Evolutionary conservation across 2,113 vertebrate genomes (phyloP).

Genomic region (Notechis scutatus): DNA sequence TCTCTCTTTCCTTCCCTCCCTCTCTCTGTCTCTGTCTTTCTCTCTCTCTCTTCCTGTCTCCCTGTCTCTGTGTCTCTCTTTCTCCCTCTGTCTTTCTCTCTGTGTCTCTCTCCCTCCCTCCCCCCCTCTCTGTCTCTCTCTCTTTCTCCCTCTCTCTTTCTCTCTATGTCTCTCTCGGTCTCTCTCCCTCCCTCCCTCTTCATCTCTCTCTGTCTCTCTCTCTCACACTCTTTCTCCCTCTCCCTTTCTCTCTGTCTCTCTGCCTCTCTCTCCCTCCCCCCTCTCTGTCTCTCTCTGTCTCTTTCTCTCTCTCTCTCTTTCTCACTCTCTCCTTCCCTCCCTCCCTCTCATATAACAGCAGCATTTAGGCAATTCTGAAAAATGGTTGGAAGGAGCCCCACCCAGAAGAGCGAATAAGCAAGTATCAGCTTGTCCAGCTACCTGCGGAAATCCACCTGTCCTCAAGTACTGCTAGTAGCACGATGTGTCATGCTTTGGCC

Average conservation of each 20-base stretch:
- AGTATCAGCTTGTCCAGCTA: not conserved
- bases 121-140: fast-evolving
- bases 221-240: too few relatives aligned
- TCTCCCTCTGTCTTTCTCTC: too few relatives aligned
- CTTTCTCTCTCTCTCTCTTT: not conserved
- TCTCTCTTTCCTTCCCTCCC: too few relatives aligned
- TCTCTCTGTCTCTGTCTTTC: too few relatives aligned
- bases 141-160: too few relatives aligned
- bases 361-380: not conserved
- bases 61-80: too few relatives aligned
- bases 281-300: not conserved
- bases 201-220: too few relatives aligned
- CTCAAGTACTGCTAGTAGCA: not conserved
- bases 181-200: too few relatives aligned
- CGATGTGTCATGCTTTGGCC: not conserved
- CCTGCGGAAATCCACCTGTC: constrained; percentile 12
- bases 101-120: fast-evolving
- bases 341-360: not conserved
- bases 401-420: not conserved
- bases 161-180: too few relatives aligned
- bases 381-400: not conserved
- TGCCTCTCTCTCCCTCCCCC: fast-evolving
- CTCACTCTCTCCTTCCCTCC: too few relatives aligned
- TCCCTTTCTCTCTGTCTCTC: too few relatives aligned
- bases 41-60: too few relatives aligned